A percentile compares a stretch with the other conserved stretches of the same genome.
Evolutionary conservation across 1,140 invertebrate genomes (phyloP).

Genomic region (Pantala flavescens): DNA sequence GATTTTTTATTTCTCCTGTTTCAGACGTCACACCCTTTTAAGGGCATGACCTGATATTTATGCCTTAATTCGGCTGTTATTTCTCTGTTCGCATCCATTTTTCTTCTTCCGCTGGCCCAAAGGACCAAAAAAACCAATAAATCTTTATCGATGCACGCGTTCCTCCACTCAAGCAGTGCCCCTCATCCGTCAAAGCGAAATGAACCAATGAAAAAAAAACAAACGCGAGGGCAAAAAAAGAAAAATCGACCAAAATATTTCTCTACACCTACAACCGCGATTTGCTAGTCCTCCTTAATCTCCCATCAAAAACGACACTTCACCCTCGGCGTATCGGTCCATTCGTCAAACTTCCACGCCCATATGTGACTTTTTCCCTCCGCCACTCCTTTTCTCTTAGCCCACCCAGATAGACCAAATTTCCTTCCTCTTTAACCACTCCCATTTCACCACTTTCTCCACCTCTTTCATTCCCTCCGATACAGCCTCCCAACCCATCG

Average conservation of each 20-base stretch:
- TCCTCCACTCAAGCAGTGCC: not conserved
- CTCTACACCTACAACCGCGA: not conserved
- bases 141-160: not conserved
- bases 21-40: too few species aligned
- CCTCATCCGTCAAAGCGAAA: not conserved
- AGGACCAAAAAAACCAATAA: not conserved
- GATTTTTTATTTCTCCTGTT: too few species aligned
- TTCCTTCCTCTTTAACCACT: not conserved
- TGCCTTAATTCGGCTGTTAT: too few species aligned
- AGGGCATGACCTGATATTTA: too few species aligned
- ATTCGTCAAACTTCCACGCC: not conserved
- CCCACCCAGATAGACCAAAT: not conserved
- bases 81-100: not conserved
- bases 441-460: not conserved
- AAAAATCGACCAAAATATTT: not conserved
- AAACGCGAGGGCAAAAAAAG: not conserved
- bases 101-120: not conserved
- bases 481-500: not conserved
- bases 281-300: conserved; percentile 5
- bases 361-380: not conserved
- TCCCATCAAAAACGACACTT: conserved; percentile 5
- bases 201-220: not conserved
- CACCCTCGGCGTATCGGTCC: not conserved
- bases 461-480: too few species aligned
- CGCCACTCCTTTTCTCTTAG: not conserved